Base-by-base conservation (phyloP, 2,888 invertebrate genomes). In the Dolichopus griseipennis region DNA sequence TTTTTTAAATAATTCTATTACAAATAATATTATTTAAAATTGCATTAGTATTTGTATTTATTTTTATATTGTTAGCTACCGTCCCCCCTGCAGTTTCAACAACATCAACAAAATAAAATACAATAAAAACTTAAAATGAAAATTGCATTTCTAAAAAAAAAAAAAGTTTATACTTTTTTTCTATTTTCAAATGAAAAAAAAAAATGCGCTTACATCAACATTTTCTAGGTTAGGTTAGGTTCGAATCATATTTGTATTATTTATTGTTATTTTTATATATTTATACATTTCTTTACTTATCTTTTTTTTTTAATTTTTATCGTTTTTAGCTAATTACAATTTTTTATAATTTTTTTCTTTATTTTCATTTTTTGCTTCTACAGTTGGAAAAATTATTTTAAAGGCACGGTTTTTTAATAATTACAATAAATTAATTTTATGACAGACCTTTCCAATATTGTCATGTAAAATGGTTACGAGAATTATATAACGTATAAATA, bases 161-260 rank as follows among this genome's bases (percentile, higher is more conserved):
- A 43, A 15, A 43, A 3, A 52, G 3, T 18, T 1, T 27, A 4
- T n/a, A n/a, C n/a, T n/a, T n/a, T n/a, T n/a, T n/a, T n/a, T 27
- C 5, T 27, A 27, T 27, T 27, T 27, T 27, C 5, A 27, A 37
- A 37, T 2, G 12, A 37, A 10, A 37, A 37, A 10, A 37, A 37
- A 2, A 37, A 37, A 37, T 5, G 3, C 27, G 15, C 41, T 41
- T 41, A 18, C 18, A 52, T 52, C 6, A 52, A 52, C 52, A 52
- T 52, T 52, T 52, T 52, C 52, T 52, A 52, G 52, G 52, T 52
- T 52, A 52, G 52, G 52, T 52, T 52, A 52, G 52, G 52, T 52
- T 52, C 52, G 52, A 12, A 10, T n/a, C 18, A 12, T 27, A 52
- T 52, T 52, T 52, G 18, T 18, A 12, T 12, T 52, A 12, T 18